Evolutionary conservation across 1,140 invertebrate species (phyloP), one percentile per base, ranked within the genome.

Genomic region (Drosophila erecta): DNA sequence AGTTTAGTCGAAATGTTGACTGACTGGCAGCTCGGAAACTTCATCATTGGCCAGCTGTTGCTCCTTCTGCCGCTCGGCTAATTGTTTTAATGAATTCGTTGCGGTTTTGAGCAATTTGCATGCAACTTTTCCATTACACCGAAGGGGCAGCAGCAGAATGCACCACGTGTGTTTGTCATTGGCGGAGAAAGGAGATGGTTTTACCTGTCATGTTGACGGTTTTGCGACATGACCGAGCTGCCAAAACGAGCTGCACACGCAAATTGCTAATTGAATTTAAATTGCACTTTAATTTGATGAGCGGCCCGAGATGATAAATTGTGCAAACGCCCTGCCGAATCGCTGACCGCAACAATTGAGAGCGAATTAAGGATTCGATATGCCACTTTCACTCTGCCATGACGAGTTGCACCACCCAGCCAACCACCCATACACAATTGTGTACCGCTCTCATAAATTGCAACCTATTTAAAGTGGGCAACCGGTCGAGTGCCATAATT

Each of bases 51-150:
- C 67, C 70, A 76, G 81, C 72, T 66, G 64, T 79, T 83, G 61
- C 55, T 85, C 59, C 57, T 40, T 72, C 73, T 64, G 79, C 78
- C 79, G 66, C 76, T 80, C 51, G 56, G 72, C 79, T 87, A 87
- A 87, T 87, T 87, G 83, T 89, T 87, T 87, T 89, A 87, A 87
- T 87, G 83, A 87, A 87, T 89, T 87, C 81, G 84, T 81, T 87
- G 83, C 76, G 84, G 83, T 87, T 86, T 79, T 73, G 61, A 44
- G 79, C 83, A 87, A 87, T 87, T 87, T 87, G 84, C 83, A 87
- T 87, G 83, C 76, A 87, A 89, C 56, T 79, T 87, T 75, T 78
- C 49, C 65, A 81, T 85, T 86, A 78, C 74, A 65, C 55, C 56
- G 10, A 15, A 11, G n/a, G 47, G 27, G n/a, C 20, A 46, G 17